These are phyloP conservation scores for Enhydra lutris DNA, from an alignment of 2,113 vertebrate genomes.

Conservation along the genomic window DNA sequence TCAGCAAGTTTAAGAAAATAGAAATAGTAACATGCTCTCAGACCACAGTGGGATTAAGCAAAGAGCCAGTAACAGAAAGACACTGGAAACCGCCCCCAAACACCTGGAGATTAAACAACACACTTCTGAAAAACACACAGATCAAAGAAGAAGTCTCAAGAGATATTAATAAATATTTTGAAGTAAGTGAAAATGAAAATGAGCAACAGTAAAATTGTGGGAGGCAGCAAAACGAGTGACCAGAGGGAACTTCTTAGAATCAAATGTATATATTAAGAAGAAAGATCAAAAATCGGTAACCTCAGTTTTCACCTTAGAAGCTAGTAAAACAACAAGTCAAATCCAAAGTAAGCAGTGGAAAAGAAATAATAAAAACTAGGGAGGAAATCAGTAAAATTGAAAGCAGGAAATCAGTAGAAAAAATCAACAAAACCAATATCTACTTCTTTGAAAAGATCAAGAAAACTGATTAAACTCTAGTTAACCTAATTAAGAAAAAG, in stretches of 20 bases:
- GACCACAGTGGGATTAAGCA: not conserved
- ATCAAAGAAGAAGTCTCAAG: not conserved
- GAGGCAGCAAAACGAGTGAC: not conserved
- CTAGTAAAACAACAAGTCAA: not conserved
- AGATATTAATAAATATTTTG: not conserved
- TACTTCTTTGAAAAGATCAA: not conserved
- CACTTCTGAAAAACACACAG: not conserved
- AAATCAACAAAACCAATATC: not conserved
- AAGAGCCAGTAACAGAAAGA: not conserved
- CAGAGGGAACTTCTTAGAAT: not conserved
- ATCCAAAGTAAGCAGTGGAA: not conserved
- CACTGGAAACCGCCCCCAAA: not conserved
- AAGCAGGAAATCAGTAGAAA: not conserved
- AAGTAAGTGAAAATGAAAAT: not conserved
- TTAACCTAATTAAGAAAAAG: not conserved
- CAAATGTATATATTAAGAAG: not conserved
- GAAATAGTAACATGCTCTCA: not conserved
- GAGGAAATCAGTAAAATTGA: not conserved
- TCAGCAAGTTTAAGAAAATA: not conserved
- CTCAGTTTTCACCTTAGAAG: not conserved
- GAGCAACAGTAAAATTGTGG: not conserved
- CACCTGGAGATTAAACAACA: not conserved
- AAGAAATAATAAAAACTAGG: not conserved
- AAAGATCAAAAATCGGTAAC: not conserved
- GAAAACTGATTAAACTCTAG: not conserved